phyloP scores from a whole-genome alignment of 2,888 invertebrate species.

The Iselma pallidipennis region DNA sequence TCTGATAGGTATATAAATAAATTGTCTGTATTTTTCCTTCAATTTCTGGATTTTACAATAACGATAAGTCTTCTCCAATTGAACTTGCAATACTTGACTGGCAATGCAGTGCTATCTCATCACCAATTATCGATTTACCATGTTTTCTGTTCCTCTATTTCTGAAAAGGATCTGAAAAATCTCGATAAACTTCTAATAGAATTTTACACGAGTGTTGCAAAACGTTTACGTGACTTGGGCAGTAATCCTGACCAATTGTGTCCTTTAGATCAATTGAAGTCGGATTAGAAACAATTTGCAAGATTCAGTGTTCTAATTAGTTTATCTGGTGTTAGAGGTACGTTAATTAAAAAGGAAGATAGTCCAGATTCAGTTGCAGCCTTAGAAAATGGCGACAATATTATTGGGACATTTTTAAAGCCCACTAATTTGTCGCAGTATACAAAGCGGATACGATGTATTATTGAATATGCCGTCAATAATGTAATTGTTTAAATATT shows the following conservation, averaged over 20 bases:
- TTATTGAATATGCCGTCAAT: too few relatives aligned
- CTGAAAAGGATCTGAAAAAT: constrained; percentile 36
- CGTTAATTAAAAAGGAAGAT: background rate
- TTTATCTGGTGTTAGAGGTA: background rate
- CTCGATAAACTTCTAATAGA: constrained; percentile 40
- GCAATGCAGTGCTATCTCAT: constrained; percentile 33
- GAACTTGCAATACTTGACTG: constrained; percentile 34
- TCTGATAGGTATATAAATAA: too few relatives aligned
- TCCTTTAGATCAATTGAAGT: constrained; percentile 35
- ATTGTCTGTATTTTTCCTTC: background rate
- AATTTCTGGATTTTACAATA: background rate
- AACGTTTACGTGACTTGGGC: constrained; percentile 33
- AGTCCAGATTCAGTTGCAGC: background rate
- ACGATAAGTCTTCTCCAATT: background rate
- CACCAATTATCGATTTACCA: constrained; percentile 44
- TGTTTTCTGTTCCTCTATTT: constrained; percentile 47
- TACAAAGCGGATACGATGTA: too few relatives aligned
- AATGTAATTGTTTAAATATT: too few relatives aligned
- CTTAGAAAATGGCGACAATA: background rate
- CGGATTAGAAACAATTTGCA: constrained; percentile 37
- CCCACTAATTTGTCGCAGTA: too few relatives aligned
- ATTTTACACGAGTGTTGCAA: constrained; percentile 44
- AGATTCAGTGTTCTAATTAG: constrained; percentile 27
- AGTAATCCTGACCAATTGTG: constrained; percentile 38
- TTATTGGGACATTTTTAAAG: too few relatives aligned